These are phyloP conservation scores for Aphidius gifuensis DNA, from an alignment of 1,140 invertebrate species.

Conservation along the genomic window DNA sequence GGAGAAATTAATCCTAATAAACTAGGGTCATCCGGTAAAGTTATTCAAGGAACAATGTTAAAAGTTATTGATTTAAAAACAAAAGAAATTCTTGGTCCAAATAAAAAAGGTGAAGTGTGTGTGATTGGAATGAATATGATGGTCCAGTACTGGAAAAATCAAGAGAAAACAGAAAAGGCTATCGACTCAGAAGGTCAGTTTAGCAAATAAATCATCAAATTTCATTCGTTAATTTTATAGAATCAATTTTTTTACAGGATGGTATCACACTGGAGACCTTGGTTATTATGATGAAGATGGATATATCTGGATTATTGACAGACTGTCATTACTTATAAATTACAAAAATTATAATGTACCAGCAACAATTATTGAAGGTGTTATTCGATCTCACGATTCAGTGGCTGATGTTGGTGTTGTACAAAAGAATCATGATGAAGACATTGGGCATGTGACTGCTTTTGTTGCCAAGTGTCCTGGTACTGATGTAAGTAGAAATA, in stretches of 20 bases:
- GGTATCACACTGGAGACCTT: slow-evolving; percentile 36
- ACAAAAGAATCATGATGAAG: slow-evolving; percentile 60
- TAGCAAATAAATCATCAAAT: too few species aligned
- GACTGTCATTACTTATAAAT: slow-evolving; percentile 63
- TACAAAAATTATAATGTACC: slow-evolving; percentile 35
- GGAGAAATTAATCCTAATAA: slow-evolving; percentile 2
- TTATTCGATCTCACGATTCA: slow-evolving; percentile 63
- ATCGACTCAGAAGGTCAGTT: slow-evolving; percentile 55
- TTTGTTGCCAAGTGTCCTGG: slow-evolving; percentile 53
- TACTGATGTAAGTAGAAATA: slow-evolving; percentile 31
- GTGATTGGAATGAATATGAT: slow-evolving; percentile 45
- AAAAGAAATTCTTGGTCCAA: slow-evolving; percentile 40
- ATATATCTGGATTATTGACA: slow-evolving; percentile 55
- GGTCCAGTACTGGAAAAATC: slow-evolving; percentile 54
- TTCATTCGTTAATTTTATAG: too few species aligned
- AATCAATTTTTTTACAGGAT: slow-evolving; percentile 10
- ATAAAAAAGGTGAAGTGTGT: slow-evolving; percentile 54
- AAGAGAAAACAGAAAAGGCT: slow-evolving; percentile 58
- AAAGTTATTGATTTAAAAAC: slow-evolving; percentile 48
- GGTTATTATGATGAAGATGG: slow-evolving; percentile 51
- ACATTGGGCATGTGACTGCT: slow-evolving; percentile 64
- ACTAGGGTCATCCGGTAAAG: slow-evolving; percentile 26
- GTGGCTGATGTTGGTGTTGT: slow-evolving; percentile 68
- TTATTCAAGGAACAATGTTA: slow-evolving; percentile 27
- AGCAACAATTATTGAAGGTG: slow-evolving; percentile 59